Evolutionary conservation across 1,140 invertebrate species (phyloP).

Genomic region (Phymastichus coffea): DNA sequence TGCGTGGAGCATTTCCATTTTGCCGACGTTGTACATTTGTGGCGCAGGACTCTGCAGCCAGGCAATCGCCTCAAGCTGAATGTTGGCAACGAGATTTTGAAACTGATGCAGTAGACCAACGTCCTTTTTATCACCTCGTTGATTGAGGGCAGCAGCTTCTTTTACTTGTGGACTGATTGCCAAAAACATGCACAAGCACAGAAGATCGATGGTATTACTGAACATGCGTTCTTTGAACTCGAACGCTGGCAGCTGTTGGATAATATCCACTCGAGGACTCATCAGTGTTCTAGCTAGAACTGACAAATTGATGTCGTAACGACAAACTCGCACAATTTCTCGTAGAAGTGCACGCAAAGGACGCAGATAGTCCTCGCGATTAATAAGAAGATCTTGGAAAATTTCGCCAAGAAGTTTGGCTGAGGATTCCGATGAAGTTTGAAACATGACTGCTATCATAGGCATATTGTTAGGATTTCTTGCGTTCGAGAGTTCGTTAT

Average conservation of each 20-base stretch:
- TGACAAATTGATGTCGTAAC: slow-evolving; percentile 75
- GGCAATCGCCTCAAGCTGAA: slow-evolving; percentile 77
- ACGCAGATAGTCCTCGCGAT: slow-evolving; percentile 87
- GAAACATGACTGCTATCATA: slow-evolving; percentile 82
- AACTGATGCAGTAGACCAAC: slow-evolving; percentile 60
- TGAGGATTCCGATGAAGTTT: slow-evolving; percentile 74
- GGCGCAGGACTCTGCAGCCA: slow-evolving; percentile 85
- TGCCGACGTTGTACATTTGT: slow-evolving; percentile 68
- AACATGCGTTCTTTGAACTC: slow-evolving; percentile 83
- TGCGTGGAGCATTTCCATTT: slow-evolving; percentile 74
- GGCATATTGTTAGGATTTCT: slow-evolving; percentile 94
- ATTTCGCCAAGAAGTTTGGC: slow-evolving; percentile 79
- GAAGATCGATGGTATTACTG: slow-evolving; percentile 78
- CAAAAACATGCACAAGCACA: slow-evolving; percentile 83
- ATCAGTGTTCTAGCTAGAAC: slow-evolving; percentile 72
- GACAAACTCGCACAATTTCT: slow-evolving; percentile 83
- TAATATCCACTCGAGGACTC: slow-evolving; percentile 62
- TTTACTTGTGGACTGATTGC: slow-evolving; percentile 74
- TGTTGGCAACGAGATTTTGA: slow-evolving; percentile 71
- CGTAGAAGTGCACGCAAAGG: slow-evolving; percentile 79
- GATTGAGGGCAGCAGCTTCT: slow-evolving; percentile 64
- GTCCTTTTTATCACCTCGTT: slow-evolving; percentile 68
- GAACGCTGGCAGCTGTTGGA: slow-evolving; percentile 58
- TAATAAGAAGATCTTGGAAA: slow-evolving; percentile 80
- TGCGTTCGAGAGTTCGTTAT: slow-evolving; percentile 89